Conservation (phyloP, 2,888 invertebrate genomes). For the Acanthoscelides obtectus region DNA sequence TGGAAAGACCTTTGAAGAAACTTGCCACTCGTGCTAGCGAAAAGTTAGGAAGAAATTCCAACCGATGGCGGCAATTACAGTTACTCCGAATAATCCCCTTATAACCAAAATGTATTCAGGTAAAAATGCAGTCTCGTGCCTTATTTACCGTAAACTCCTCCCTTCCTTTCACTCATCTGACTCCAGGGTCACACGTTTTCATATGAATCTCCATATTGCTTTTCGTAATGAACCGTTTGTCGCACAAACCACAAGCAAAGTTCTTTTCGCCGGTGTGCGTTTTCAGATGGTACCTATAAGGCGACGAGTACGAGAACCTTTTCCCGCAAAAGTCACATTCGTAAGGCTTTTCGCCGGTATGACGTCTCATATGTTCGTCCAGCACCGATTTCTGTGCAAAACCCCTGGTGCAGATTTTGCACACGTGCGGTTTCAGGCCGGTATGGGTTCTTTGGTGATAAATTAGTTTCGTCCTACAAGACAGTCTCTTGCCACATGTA, state of each 20-base stretch:
- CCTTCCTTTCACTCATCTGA: too few species aligned
- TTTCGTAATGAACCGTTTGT: slow-evolving; percentile 49
- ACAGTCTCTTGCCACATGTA: slow-evolving; percentile 36
- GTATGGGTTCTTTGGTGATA: slow-evolving; percentile 51
- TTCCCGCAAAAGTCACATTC: slow-evolving; percentile 20
- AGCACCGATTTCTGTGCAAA: slow-evolving; percentile 37
- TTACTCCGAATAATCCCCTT: too few species aligned
- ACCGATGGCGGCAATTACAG: too few species aligned
- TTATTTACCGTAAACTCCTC: too few species aligned
- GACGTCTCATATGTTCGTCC: slow-evolving; percentile 26
- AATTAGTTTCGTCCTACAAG: slow-evolving; percentile 32
- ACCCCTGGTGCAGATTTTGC: slow-evolving; percentile 22
- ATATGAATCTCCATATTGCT: slow-evolving; percentile 6
- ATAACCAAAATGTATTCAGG: too few species aligned
- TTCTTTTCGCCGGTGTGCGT: slow-evolving; percentile 53
- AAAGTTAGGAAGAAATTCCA: too few species aligned
- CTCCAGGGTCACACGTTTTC: slow-evolving; percentile 1
- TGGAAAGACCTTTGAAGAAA: too few species aligned
- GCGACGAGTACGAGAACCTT: slow-evolving; percentile 45
- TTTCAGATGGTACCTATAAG: slow-evolving; percentile 49
- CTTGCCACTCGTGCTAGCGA: too few species aligned
- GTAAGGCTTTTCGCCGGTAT: slow-evolving; percentile 34
- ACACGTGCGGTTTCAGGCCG: slow-evolving; percentile 48
- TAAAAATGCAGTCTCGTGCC: too few species aligned
- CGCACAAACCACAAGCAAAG: slow-evolving; percentile 51